A percentile compares a stretch with the other conserved stretches of the same genome.
Conservation (phyloP, 2,797 vertebrate genomes). For the Melanotaenia parkinsoni region DNA sequence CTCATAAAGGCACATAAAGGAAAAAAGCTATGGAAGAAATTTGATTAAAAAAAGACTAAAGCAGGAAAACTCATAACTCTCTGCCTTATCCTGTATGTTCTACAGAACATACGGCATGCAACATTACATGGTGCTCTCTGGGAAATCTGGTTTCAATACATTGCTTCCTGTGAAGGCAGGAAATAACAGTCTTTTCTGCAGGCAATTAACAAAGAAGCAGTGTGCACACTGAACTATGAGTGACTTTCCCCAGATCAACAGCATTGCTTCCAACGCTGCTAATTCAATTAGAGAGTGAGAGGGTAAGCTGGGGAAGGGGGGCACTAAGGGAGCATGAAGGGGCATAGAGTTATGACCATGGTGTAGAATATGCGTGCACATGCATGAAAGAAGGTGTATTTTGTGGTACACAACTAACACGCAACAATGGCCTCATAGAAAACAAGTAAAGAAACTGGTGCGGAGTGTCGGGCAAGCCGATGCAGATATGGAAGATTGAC, state of each 20-base stretch:
- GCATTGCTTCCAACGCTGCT: constrained; percentile 44
- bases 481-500: constrained; percentile 32
- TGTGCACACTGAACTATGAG: constrained; percentile 63
- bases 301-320: constrained; percentile 34
- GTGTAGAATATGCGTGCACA: constrained; percentile 43
- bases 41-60: background rate
- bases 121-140: constrained; percentile 46
- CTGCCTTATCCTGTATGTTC: constrained; percentile 33
- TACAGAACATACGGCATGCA: constrained; percentile 33
- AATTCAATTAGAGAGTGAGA: constrained; percentile 70
- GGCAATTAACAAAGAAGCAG: constrained; percentile 82
- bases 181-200: constrained; percentile 85
- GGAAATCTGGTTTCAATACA: constrained; percentile 90
- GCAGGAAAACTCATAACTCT: constrained; percentile 38
- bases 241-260: constrained; percentile 49
- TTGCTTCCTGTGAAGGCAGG: constrained; percentile 86
- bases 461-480: constrained; percentile 39
- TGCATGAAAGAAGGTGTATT: constrained; percentile 51
- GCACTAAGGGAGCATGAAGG: constrained; percentile 48
- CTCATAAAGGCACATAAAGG: constrained; percentile 3
- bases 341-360: constrained; percentile 32
- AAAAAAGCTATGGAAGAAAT: constrained; percentile 14
- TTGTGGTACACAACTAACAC: constrained; percentile 39
- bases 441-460: constrained; percentile 40
- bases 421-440: constrained; percentile 11